These are phyloP conservation scores for Syrphus vitripennis DNA, from an alignment of 2,888 invertebrate species.

Conservation along the genomic window DNA sequence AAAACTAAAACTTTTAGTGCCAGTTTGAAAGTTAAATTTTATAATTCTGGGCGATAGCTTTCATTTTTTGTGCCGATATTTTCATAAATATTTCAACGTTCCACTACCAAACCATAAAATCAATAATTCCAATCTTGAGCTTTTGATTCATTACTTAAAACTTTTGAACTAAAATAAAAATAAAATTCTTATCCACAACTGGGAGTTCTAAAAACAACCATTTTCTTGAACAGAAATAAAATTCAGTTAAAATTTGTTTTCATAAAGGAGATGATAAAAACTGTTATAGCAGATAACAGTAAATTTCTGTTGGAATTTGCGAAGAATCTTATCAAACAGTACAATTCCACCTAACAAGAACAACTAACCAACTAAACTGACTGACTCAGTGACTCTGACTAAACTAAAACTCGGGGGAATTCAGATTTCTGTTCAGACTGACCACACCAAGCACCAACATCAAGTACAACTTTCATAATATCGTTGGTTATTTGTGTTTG, in stretches of 20 bases:
- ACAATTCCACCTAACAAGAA: not conserved
- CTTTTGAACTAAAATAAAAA: too few species aligned
- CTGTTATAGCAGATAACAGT: conserved; percentile 7
- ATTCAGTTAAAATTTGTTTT: conserved; percentile 39
- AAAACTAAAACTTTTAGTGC: too few species aligned
- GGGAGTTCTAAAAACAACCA: conserved; percentile 48
- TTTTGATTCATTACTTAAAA: too few species aligned
- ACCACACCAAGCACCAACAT: not conserved
- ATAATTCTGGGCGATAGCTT: too few species aligned
- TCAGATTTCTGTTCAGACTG: not conserved
- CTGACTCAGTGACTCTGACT: not conserved
- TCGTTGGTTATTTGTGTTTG: not conserved
- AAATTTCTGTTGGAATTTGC: conserved; percentile 34
- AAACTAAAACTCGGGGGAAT: not conserved
- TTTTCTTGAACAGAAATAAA: not conserved
- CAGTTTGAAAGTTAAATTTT: too few species aligned
- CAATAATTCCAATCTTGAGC: too few species aligned
- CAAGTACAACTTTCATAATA: conserved; percentile 19
- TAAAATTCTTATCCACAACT: too few species aligned
- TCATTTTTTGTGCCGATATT: too few species aligned
- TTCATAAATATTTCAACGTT: too few species aligned
- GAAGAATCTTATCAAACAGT: conserved; percentile 48
- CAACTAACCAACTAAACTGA: not conserved
- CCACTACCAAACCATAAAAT: too few species aligned
- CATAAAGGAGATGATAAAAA: not conserved